Evolutionary conservation across 2,113 vertebrate genomes (phyloP).

Genomic region (Salminus brasiliensis): DNA sequence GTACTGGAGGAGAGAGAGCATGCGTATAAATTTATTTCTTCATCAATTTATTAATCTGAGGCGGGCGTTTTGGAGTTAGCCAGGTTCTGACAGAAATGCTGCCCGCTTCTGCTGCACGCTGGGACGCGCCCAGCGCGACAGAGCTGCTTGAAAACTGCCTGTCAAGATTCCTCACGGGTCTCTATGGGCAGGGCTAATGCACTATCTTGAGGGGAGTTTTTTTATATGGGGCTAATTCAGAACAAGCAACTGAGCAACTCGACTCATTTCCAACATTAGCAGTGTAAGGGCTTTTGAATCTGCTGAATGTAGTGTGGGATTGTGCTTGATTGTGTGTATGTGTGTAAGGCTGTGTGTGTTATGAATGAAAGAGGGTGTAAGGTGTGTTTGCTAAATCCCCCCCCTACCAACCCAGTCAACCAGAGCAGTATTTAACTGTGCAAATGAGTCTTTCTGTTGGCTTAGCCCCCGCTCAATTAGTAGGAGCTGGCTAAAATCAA

Average conservation of each 20-base stretch:
- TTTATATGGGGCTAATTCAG: background rate
- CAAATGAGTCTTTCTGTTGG: conserved; percentile 6
- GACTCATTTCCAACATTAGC: background rate
- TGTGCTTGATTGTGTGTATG: no score
- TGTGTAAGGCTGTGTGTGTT: no score
- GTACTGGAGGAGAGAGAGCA: conserved; percentile 62
- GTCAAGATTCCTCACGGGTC: background rate
- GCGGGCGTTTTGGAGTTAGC: conserved; percentile 70
- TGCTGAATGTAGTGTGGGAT: background rate
- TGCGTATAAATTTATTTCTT: conserved; percentile 73
- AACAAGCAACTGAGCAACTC: background rate
- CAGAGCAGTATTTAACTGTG: conserved; percentile 6
- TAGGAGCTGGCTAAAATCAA: conserved; percentile 35
- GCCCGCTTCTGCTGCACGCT: conserved; percentile 5
- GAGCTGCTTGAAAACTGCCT: background rate
- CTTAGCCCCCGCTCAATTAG: conserved; percentile 20
- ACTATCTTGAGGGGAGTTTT: background rate
- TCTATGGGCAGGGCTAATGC: background rate
- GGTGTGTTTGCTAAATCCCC: background rate
- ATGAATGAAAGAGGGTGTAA: background rate
- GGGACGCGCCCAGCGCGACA: conserved; percentile 18
- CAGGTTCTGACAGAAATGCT: conserved; percentile 54
- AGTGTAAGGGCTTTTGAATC: background rate
- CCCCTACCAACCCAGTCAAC: background rate
- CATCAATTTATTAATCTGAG: conserved; percentile 69